Base-by-base conservation (phyloP, 1,140 invertebrate species). In the Sycophila sp. region DNA sequence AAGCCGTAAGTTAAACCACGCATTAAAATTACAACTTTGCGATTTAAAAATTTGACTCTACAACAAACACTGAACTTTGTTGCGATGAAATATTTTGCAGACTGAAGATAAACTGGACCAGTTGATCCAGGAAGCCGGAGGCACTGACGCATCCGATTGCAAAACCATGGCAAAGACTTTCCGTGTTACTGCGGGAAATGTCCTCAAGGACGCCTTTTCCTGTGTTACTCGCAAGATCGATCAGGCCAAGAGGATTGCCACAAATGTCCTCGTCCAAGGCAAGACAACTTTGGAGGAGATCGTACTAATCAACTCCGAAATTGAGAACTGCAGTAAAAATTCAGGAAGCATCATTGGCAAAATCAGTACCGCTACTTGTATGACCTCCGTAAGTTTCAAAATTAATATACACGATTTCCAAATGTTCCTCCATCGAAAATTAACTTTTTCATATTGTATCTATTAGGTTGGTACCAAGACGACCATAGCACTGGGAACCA, bases 301-400 rank as follows among this genome's bases (percentile, higher is more conserved):
- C 0, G 36, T 1, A 0, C 4, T 1, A 2, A 55, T 78, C 11
- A 75, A 53, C 45, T n/a, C 70, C 1, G 59, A 78, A 11, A 73
- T 73, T 13, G 32, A 69, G 5, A 13, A 73, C 1, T 82, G 81
- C 53, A 55, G 71, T 0, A 22, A 70, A 8, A 62, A 77, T 13
- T 24, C 77, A 8, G 45, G 74, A 2, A 77, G 74, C 32, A 4
- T 73, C 0, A 24, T n/a, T 1, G 15, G 40, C 4, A 69, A 69
- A 28, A 53, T 49, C 24, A 60, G 72, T 34, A 76, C 76, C 17
- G 34, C 76, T 13, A 71, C 60, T 15, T 82, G 80, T 51, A 32
- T 75, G n/a, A 76, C 76, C 58, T 2, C 34, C 17, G 80, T 82
- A 67, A 77, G 75, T 77, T 26, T 47, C 60, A n/a, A n/a, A n/a